phyloP scores from a whole-genome alignment of 2,797 vertebrate species.

The Lepidocolaptes lacrymiger region DNA sequence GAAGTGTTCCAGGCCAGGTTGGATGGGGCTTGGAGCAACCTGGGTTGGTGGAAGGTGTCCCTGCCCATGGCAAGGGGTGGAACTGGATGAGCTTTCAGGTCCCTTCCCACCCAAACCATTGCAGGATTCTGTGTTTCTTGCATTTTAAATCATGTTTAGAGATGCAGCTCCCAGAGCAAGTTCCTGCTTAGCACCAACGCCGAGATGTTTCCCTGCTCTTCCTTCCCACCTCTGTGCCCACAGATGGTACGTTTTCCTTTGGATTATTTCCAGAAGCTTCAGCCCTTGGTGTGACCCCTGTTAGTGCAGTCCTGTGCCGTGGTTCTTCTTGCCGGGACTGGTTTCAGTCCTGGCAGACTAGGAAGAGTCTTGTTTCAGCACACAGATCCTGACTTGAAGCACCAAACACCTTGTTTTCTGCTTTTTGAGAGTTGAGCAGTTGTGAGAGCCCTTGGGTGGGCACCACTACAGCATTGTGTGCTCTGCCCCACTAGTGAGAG shows the following conservation, averaged over 20 bases:
- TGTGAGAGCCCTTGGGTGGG: not conserved
- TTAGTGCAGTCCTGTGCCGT: not conserved
- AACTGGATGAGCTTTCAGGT: rapidly evolving
- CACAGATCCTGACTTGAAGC: not conserved
- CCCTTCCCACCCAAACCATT: not conserved
- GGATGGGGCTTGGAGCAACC: rapidly evolving
- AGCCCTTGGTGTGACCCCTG: not conserved
- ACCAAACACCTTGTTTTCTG: not conserved
- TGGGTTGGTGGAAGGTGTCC: not conserved
- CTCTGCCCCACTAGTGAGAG: not conserved
- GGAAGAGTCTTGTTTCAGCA: not conserved
- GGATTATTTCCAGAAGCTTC: not conserved
- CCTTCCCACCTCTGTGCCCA: not conserved
- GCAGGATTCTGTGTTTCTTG: not conserved
- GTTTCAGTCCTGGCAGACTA: not conserved
- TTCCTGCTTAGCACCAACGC: not conserved
- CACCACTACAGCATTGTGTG: not conserved
- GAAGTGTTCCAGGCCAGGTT: rapidly evolving
- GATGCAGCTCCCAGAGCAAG: not conserved
- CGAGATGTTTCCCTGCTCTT: not conserved
- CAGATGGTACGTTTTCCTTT: not conserved
- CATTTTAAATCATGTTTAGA: not conserved
- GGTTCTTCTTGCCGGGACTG: not conserved
- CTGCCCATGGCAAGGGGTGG: not conserved
- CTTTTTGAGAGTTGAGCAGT: not conserved